phyloP scores from a whole-genome alignment of 2,113 vertebrate genomes.

The Eretmochelys imbricata region DNA sequence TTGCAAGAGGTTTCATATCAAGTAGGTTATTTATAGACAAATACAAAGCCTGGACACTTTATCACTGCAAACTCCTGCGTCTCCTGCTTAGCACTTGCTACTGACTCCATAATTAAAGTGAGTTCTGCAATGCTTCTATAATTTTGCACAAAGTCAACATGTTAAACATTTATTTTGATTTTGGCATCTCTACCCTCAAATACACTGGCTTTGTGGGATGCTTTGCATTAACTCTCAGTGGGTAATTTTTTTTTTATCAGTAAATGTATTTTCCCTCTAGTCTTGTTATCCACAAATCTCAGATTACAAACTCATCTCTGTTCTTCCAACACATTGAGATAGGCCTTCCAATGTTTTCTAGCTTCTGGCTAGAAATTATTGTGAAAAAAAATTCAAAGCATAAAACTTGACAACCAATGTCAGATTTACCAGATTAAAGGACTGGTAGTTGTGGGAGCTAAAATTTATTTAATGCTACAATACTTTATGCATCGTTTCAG shows the following conservation, averaged over 20 bases:
- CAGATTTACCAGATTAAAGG: background rate
- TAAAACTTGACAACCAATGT: background rate
- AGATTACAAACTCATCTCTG: background rate
- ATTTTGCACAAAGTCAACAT: background rate
- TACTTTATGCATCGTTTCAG: background rate
- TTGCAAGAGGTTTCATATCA: background rate
- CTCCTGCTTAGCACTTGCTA: background rate
- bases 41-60: background rate
- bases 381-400: background rate
- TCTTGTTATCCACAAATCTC: background rate
- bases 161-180: background rate
- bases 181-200: background rate
- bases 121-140: background rate
- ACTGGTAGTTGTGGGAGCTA: background rate
- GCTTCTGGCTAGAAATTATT: background rate
- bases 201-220: slow-evolving; percentile 13
- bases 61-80: background rate
- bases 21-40: slow-evolving; percentile 46
- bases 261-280: background rate
- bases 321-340: background rate
- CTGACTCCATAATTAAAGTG: background rate
- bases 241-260: background rate
- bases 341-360: background rate
- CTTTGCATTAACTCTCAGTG: background rate
- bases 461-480: background rate